phyloP scores from a whole-genome alignment of 2,797 vertebrate genomes.

The Phataginus tricuspis region DNA sequence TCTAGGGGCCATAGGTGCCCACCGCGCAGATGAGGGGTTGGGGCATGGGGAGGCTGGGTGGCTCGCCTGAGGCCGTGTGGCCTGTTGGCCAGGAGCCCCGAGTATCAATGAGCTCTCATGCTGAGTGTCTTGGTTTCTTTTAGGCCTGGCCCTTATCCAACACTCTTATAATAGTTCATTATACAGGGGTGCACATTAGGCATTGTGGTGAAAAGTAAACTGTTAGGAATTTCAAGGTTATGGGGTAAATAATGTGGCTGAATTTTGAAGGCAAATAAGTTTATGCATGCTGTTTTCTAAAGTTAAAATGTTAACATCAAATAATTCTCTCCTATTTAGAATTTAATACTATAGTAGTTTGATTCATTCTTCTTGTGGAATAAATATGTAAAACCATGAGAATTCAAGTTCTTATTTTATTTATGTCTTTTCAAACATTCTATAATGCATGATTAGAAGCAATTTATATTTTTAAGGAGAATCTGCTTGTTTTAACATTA shows the following conservation, averaged over 20 bases:
- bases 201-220: not conserved
- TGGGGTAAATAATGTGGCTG: not conserved
- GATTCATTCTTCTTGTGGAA: not conserved
- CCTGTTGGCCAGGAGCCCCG: too few species aligned
- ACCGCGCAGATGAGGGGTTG: not conserved
- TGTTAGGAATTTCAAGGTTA: not conserved
- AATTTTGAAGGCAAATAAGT: constrained; percentile 17
- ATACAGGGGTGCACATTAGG: not conserved
- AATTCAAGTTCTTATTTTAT: not conserved
- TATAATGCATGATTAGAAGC: not conserved
- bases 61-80: not conserved
- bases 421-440: not conserved
- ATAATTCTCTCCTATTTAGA: not conserved
- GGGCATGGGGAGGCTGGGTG: not conserved
- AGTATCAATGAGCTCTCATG: not conserved
- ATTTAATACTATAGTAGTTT: not conserved
- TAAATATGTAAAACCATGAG: not conserved
- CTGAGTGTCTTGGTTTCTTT: not conserved
- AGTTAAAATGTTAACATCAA: not conserved
- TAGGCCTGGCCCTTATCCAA: not conserved
- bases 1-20: too few species aligned
- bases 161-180: not conserved
- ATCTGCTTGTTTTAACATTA: not conserved
- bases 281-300: not conserved
- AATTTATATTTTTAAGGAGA: not conserved